Base-by-base conservation (phyloP, 2,113 vertebrate species). In the Carlito syrichta region DNA sequence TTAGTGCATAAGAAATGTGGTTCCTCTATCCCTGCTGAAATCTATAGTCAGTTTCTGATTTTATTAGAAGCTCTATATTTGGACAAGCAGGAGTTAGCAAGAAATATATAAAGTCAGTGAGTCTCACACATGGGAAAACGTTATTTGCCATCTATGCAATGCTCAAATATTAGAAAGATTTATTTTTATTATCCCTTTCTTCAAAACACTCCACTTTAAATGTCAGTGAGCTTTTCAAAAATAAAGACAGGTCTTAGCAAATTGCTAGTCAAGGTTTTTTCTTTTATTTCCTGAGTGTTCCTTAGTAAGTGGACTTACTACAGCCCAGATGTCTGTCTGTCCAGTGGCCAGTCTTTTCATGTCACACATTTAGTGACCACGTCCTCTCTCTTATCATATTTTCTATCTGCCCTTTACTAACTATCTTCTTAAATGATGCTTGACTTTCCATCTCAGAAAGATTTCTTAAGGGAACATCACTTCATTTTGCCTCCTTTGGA, bases 141-240 rank as follows among this genome's bases (percentile, higher is more conserved):
- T 66, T 89, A 91, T 94, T 97, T 93, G 83, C 40, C 86, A 60
- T 56, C 60, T 78, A 62, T 62, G 32, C 71, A 76, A 56, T 90
- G 82, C 96, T 98, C 62, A 10, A 86, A 96, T 96, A 94, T 95
- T 98, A 98, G 96, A 93, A 98, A 96, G 81, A 87, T 81, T 96
- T 94, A 95, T 86, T 82, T 95, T 89, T 85, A 93, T 97, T 96
- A 94, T 96, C 93, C 86, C 89, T 96, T 95, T 94, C 93, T 96
- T 97, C 77, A 96, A 97, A 96, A 20, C 54, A 40, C 86, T 93
- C 82, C 50, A 85, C 94, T 96, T 89, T 97, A 98, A 98, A 98
- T 97, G 86, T 89, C 96, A 96, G 89, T 92, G 71, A 95, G 48
- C 93, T 91, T 84, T 60, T 94, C 87, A 97, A 97, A 98, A 96